Evolutionary conservation across 2,113 vertebrate species (phyloP).

Genomic region (Erythrolamprus reginae): DNA sequence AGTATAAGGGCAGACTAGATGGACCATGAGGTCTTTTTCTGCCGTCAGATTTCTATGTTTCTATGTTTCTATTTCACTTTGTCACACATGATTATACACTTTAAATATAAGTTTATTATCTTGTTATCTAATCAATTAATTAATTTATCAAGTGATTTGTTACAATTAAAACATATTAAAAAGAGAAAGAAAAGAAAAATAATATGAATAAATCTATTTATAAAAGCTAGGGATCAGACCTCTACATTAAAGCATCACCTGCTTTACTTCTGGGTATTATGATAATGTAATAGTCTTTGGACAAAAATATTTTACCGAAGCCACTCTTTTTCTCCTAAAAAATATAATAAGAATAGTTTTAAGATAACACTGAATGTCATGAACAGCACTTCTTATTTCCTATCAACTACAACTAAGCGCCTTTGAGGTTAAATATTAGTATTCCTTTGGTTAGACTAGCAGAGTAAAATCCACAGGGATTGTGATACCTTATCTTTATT

Average conservation of each 20-base stretch:
- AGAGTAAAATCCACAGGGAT: neutral
- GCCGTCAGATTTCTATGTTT: too few species aligned
- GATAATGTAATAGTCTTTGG: neutral
- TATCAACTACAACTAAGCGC: slow-evolving; percentile 34
- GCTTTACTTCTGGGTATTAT: neutral
- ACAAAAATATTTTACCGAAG: neutral
- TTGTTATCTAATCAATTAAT: neutral
- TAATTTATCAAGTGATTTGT: neutral
- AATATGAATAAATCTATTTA: neutral
- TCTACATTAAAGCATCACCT: neutral
- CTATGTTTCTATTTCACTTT: too few species aligned
- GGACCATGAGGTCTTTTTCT: too few species aligned
- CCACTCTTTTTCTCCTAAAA: neutral
- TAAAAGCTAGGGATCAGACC: neutral
- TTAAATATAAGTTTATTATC: neutral
- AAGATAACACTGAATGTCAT: neutral
- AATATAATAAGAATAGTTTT: neutral
- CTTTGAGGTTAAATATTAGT: neutral
- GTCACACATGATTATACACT: neutral
- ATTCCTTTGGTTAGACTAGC: neutral
- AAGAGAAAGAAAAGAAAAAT: neutral
- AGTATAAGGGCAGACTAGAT: too few species aligned
- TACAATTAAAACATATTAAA: neutral
- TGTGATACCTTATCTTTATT: neutral
- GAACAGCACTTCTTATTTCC: slow-evolving; percentile 20